Base-by-base conservation (phyloP, 2,113 vertebrate species). In the Xiphias gladius region DNA sequence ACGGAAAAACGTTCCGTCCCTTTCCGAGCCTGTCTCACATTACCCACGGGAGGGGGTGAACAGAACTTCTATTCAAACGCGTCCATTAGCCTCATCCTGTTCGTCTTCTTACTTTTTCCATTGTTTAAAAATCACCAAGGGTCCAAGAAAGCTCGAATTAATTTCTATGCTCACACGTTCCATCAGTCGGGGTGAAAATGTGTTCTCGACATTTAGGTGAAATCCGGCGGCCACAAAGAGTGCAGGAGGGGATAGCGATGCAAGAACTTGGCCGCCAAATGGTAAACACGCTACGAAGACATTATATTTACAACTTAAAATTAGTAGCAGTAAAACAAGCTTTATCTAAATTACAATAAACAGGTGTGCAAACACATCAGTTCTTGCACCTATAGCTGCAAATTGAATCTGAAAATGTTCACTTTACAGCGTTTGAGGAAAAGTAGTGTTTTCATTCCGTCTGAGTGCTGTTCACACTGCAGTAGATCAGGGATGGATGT, bases 401-500 rank as follows among this genome's bases (percentile, higher is more conserved):
- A 57, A 46, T 74, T 83, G 24, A 55, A 73, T 67, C 63, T 39
- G 50, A 72, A 54, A n/a, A 62, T 39, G 11, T 61, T 65, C 5
- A 7, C 12, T 61, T 41, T 19, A 35, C 52, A 19, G 17, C 16
- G 39, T 59, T 65, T 39, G 65, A 76, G 70, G 11, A 43, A 2
- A 12, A 81, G 39, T n/a, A 28, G 67, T 22, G 7, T 77, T 83
- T 86, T 70, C 10, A 76, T 43, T 81, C 76, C 77, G 39, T 58
- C 68, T 12, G 59, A 75, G 73, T 30, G 35, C 50, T 68, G 69
- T 41, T 81, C 39, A 58, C 58, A 35, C n/a, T 84, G 68, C 58
- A 64, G 67, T 1, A 67, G 79, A 88, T 89, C 66, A 86, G 76
- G 78, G 71, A 77, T 84, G 83, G 83, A 90, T 91, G 86, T 83